Base-by-base conservation (phyloP, 2,113 vertebrate species). In the Percopsis transmontana region DNA sequence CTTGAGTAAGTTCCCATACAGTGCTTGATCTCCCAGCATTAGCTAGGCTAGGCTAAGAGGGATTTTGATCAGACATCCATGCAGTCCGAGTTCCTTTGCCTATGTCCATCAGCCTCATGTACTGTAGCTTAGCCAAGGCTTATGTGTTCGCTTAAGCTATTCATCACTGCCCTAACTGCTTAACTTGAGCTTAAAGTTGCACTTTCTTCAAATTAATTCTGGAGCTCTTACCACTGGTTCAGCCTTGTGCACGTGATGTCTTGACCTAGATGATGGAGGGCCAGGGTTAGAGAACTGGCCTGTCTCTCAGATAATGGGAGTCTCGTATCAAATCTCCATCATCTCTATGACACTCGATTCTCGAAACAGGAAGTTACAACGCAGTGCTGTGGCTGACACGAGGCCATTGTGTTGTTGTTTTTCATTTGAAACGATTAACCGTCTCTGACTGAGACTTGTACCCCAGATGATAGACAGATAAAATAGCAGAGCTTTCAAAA, bases 281-380 rank as follows among this genome's bases (percentile, higher is more conserved):
- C 41, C 24, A 0, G 20, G 1, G 67, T 61, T 59, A 54, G 18
- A 16, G 1, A 21, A 18, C 1, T 3, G 52, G 66, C 13, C 48
- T 23, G 50, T 68, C 65, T 52, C 27, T 42, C 53, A 41, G 27
- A 42, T 9, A 40, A 51, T 2, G 3, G 12, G 20, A 18, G 16
- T 41, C 27, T 14, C n/a, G 54, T 79, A 66, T 79, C 23, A 76
- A 71, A 60, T 74, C 52, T 16, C 20, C 18, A 7, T 66, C 81
- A 83, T 88, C 81, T 82, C 68, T 65, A 56, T 82, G 80, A 85
- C 27, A 33, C 27, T 33, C n/a, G n/a, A n/a, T n/a, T n/a, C n/a
- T n/a, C 27, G 27, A 33, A 33, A 33, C 69, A 85, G 83, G 84
- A 88, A 85, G 54, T 71, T 2, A 1, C 33, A 42, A 66, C 57